Conservation (phyloP, 2,888 invertebrate species). For the Andrena haemorrhoa region DNA sequence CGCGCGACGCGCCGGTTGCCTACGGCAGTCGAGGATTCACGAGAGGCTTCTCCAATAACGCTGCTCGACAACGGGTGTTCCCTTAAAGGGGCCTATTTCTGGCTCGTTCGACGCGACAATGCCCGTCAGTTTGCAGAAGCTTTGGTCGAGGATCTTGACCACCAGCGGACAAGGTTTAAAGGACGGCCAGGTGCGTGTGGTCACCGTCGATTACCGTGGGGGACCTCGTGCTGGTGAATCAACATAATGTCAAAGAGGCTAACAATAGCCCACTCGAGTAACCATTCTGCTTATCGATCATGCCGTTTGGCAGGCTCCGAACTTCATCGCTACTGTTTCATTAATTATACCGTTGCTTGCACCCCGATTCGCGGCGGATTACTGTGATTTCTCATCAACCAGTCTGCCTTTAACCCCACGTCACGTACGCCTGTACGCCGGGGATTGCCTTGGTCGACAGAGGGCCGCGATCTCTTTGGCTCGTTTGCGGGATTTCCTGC, state of each 20-base stretch:
- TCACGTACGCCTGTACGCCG: neutral
- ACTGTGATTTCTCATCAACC: constrained; percentile 28
- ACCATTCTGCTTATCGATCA: constrained; percentile 65
- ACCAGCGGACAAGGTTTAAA: constrained; percentile 17
- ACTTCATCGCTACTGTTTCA: constrained; percentile 35
- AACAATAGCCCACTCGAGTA: constrained; percentile 68
- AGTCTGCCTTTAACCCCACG: neutral
- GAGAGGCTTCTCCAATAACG: constrained; percentile 8
- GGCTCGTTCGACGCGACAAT: constrained; percentile 42
- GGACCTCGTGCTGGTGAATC: constrained; percentile 54
- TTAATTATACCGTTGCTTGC: constrained; percentile 41
- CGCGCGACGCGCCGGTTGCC: neutral
- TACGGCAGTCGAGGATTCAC: neutral
- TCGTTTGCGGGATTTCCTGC: neutral
- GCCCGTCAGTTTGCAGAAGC: constrained; percentile 40
- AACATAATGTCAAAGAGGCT: constrained; percentile 71
- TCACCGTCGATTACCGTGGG: constrained; percentile 17
- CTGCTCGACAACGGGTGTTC: constrained; percentile 18
- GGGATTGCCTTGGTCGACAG: neutral
- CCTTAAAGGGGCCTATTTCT: constrained; percentile 46
- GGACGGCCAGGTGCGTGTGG: constrained; percentile 20
- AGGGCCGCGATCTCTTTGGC: neutral
- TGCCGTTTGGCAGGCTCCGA: constrained; percentile 14
- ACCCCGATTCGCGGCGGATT: constrained; percentile 8
- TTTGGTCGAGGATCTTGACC: constrained; percentile 30